A percentile compares a stretch with the other conserved stretches of the same genome.
Conservation (phyloP, 1,140 invertebrate species). For the Brachionus manjavacas region DNA sequence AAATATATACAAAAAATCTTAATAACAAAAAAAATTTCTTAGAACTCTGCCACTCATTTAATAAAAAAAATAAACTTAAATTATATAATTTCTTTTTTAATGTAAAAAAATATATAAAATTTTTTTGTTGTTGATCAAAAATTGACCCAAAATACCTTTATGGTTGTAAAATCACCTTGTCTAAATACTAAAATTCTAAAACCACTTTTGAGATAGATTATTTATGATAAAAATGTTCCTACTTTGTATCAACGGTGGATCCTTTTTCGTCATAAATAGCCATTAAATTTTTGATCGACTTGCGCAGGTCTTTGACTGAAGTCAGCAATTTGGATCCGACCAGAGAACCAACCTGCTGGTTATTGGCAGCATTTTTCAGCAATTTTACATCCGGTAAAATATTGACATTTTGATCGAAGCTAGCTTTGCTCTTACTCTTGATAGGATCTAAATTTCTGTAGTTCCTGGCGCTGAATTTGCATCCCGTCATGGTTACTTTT, state of each 20-base stretch:
- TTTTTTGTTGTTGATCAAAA: too few species aligned
- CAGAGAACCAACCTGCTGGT: not conserved
- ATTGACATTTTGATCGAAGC: not conserved
- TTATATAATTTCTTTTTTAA: too few species aligned
- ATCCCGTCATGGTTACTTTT: not conserved
- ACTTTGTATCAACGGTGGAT: not conserved
- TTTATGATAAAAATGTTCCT: not conserved
- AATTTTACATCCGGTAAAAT: not conserved
- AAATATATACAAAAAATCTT: too few species aligned
- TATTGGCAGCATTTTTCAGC: not conserved
- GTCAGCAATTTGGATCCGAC: not conserved
- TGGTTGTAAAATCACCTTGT: too few species aligned
- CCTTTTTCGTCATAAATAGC: not conserved
- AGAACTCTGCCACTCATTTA: too few species aligned
- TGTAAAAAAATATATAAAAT: too few species aligned
- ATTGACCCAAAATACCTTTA: too few species aligned
- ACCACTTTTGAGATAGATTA: not conserved
- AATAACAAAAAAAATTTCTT: too few species aligned
- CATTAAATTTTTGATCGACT: conserved; percentile 24
- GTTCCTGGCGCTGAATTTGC: conserved; percentile 1
- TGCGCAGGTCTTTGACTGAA: conserved; percentile 18
- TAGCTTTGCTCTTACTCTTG: not conserved
- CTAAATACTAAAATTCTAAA: not conserved
- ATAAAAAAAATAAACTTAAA: too few species aligned
- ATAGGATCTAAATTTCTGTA: conserved; percentile 24